Evolutionary conservation across 2,888 invertebrate genomes (phyloP), one percentile per base, ranked within the genome.

Genomic region (Cataglyphis livida): DNA sequence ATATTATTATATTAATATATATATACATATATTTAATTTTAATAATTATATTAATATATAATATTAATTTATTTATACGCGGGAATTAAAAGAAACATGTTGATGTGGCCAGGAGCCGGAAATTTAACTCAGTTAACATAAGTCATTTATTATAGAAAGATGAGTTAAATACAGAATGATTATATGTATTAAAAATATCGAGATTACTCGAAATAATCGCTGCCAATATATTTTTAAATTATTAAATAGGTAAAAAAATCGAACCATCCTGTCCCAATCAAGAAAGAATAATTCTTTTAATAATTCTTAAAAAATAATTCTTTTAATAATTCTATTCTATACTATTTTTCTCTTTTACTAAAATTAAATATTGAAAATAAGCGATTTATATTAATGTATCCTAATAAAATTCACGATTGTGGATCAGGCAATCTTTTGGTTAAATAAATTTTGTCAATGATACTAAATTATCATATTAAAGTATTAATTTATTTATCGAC

Each of bases 401-500:
- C 9, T 32, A 38, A n/a, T 3, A 59, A 10, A 10, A n/a, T 28
- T 41, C 32, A 41, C 44, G 6, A 68, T 57, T 15, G 7, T 25
- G 32, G 15, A 21, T 25, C 57, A 25, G 12, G 18, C 28, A 59
- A 32, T 59, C 21, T 44, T 28, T 28, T 6, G 7, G 21, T 25
- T 25, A 64, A 48, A 3, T 35, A 6, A 25, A 18, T 48, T 48
- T 41, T 32, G 18, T 5, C 54, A 5, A 54, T 9, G 54, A 35
- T n/a, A 21, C 10, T 32, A 71, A 61, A 54, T 65, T 18, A 82
- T 51, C 48, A 1, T 48, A 48, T 75, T 91, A 88, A 90, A 86
- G 76, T 84, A 88, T 89, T 90, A 90, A 89, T 90, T 90, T 90
- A 89, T 91, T 85, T 59, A 86, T 73, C 64, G 18, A 54, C 21